Percentiles rank a stretch among this genome's conserved stretches.
These are phyloP conservation scores for Tetrapedia diversipes DNA, from an alignment of 2,888 invertebrate species.

Conservation along the genomic window DNA sequence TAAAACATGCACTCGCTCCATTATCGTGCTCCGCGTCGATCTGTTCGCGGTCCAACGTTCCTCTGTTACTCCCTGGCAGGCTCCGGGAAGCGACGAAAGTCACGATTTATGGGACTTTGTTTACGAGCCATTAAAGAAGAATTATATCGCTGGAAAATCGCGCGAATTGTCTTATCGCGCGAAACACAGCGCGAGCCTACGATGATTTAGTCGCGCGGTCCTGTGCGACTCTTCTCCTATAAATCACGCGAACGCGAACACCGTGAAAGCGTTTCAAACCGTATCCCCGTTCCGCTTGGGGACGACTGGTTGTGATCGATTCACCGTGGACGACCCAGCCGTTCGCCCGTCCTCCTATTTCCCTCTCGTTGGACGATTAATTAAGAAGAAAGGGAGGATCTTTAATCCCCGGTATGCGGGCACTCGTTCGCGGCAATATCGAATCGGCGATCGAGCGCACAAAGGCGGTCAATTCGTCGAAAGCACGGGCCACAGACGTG, in stretches of 20 bases:
- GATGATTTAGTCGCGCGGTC: conserved; percentile 40
- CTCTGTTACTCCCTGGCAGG: too few species aligned
- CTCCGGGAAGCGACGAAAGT: conserved; percentile 33
- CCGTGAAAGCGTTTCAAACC: conserved; percentile 18
- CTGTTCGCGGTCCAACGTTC: too few species aligned
- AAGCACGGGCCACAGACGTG: conserved; percentile 63
- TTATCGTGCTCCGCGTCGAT: too few species aligned
- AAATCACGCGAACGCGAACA: conserved; percentile 18
- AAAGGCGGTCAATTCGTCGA: conserved; percentile 65
- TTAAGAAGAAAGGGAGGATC: conserved; percentile 51
- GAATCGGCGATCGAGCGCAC: conserved; percentile 57
- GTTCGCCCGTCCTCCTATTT: background rate
- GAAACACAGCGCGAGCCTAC: conserved; percentile 38
- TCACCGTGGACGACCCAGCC: background rate
- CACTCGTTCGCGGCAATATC: conserved; percentile 49
- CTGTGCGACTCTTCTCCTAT: conserved; percentile 12
- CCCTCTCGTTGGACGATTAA: conserved; percentile 37
- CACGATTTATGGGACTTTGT: conserved; percentile 47
- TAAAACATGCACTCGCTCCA: too few species aligned
- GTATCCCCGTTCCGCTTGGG: background rate
- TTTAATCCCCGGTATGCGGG: conserved; percentile 57
- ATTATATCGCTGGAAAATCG: conserved; percentile 52
- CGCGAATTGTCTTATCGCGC: conserved; percentile 53
- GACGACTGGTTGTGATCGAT: conserved; percentile 37
- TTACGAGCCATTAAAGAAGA: conserved; percentile 59